Percentiles rank a stretch among this genome's conserved stretches.
These are phyloP conservation scores for Drosophila rubida DNA, from an alignment of 2,888 invertebrate species.

Conservation along the genomic window DNA sequence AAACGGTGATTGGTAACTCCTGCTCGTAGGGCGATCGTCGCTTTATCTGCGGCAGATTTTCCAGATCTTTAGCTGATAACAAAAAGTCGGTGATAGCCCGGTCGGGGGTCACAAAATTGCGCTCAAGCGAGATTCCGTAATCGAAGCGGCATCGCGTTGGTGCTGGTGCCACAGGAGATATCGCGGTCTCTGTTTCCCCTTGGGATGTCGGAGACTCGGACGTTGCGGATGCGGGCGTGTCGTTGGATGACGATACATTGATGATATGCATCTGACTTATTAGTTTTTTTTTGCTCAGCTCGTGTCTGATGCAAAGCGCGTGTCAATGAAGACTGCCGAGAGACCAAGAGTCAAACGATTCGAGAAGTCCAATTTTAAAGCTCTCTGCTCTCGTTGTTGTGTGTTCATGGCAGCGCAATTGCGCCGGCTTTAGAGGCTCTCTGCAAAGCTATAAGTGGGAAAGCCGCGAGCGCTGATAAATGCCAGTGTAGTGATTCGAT, in stretches of 20 bases:
- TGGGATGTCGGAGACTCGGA: no score
- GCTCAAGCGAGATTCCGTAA: slow-evolving; percentile 88
- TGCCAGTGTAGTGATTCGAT: slow-evolving; percentile 11
- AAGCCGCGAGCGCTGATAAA: slow-evolving; percentile 56
- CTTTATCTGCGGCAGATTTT: slow-evolving; percentile 93
- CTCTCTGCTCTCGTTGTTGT: slow-evolving; percentile 14
- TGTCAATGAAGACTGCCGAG: slow-evolving; percentile 57
- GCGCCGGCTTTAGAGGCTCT: slow-evolving; percentile 36
- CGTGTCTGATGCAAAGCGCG: slow-evolving; percentile 48
- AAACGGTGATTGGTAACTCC: slow-evolving; percentile 96
- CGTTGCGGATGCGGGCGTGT: not conserved
- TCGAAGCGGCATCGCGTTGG: slow-evolving; percentile 81
- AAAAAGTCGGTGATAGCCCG: slow-evolving; percentile 97
- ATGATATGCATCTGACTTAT: not conserved
- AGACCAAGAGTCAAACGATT: slow-evolving; percentile 28
- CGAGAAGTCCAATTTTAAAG: slow-evolving; percentile 27
- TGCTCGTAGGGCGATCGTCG: slow-evolving; percentile 96
- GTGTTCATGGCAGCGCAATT: slow-evolving; percentile 9
- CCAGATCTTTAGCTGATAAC: slow-evolving; percentile 93
- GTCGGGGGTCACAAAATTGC: slow-evolving; percentile 97
- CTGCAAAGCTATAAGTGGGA: slow-evolving; percentile 44
- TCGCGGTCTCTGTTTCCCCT: slow-evolving; percentile 11
- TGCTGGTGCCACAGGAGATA: slow-evolving; percentile 2
- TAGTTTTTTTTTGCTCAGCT: not conserved
- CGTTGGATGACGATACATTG: slow-evolving; percentile 5